Conservation (phyloP, 2,888 invertebrate species). For the Heliothis peltigera region DNA sequence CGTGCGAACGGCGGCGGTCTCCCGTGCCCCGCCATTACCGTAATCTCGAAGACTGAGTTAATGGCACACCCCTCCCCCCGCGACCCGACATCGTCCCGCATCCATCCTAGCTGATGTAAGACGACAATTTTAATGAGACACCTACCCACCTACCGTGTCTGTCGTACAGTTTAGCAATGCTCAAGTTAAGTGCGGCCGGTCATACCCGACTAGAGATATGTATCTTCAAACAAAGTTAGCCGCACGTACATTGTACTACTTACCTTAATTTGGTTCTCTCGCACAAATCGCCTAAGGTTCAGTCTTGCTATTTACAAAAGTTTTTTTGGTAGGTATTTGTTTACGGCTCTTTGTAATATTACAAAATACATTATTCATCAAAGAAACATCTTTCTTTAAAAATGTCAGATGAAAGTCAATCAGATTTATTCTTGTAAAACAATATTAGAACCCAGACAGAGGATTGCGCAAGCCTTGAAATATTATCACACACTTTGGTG, state of each 20-base stretch:
- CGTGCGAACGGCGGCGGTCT: slow-evolving; percentile 48
- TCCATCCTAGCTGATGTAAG: slow-evolving; percentile 50
- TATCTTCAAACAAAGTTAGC: slow-evolving; percentile 11
- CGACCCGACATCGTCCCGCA: slow-evolving; percentile 16
- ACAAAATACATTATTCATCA: slow-evolving; percentile 19
- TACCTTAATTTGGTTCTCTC: slow-evolving; percentile 9
- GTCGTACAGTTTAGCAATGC: slow-evolving; percentile 40
- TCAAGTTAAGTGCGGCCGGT: slow-evolving; percentile 31
- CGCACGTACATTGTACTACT: background rate
- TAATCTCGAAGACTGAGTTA: slow-evolving; percentile 63
- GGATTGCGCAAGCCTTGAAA: slow-evolving; percentile 28
- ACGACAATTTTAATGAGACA: slow-evolving; percentile 60
- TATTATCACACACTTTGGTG: slow-evolving; percentile 29
- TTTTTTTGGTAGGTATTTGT: slow-evolving; percentile 7
- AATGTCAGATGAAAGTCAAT: slow-evolving; percentile 20
- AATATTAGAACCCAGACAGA: slow-evolving; percentile 25
- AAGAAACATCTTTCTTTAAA: slow-evolving; percentile 17
- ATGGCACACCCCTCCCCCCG: slow-evolving; percentile 35
- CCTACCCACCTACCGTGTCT: slow-evolving; percentile 51
- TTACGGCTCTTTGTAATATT: background rate
- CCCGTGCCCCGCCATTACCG: slow-evolving; percentile 52
- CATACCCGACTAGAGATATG: slow-evolving; percentile 35
- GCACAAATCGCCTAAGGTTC: background rate
- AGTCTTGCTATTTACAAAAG: background rate
- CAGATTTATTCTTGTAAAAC: slow-evolving; percentile 33